phyloP scores from a whole-genome alignment of 2,888 invertebrate genomes.

The Carabus problematicus region DNA sequence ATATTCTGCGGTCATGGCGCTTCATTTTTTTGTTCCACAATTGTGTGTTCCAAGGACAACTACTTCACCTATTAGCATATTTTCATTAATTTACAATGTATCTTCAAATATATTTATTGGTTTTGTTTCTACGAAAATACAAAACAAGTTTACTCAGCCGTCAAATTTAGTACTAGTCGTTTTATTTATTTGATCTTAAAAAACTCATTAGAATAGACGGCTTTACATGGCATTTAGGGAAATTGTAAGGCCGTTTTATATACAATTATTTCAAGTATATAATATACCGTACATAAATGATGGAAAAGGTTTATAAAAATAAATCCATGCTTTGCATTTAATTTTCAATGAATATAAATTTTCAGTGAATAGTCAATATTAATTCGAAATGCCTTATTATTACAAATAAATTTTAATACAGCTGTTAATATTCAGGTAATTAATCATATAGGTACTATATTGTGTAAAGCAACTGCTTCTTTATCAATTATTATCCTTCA shows the following conservation, averaged over 20 bases:
- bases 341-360: not conserved
- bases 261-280: not conserved
- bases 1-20: no score
- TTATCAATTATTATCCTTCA: no score
- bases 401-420: no score
- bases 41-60: slow-evolving; percentile 25
- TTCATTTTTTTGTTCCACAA: not conserved
- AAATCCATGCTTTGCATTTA: not conserved
- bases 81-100: slow-evolving; percentile 36
- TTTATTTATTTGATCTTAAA: not conserved
- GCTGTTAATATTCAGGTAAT: no score
- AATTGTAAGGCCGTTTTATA: not conserved
- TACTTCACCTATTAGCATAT: slow-evolving; percentile 26
- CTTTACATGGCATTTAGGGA: slow-evolving; percentile 5
- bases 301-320: no score
- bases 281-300: not conserved
- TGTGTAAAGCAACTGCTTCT: no score
- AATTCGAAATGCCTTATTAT: no score
- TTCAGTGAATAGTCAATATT: no score
- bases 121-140: not conserved
- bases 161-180: slow-evolving; percentile 12
- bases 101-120: slow-evolving; percentile 27
- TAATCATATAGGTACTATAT: no score
- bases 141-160: slow-evolving; percentile 20
- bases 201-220: slow-evolving; percentile 23